phyloP scores from a whole-genome alignment of 2,888 invertebrate genomes.

The Dysmachus trigonus region DNA sequence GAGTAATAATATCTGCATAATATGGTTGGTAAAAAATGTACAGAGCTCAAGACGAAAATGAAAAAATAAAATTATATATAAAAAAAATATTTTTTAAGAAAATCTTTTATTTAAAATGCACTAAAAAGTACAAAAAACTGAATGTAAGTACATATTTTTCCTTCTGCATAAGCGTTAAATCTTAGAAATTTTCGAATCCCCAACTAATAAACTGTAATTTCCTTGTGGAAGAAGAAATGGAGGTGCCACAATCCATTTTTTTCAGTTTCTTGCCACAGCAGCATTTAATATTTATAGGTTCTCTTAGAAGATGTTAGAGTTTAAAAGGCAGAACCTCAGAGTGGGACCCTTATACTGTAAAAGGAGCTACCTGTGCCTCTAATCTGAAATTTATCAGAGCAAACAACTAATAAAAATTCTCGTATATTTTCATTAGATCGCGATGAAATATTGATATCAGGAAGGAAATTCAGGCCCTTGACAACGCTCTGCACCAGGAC shows the following conservation, averaged over 20 bases:
- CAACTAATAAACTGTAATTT: background rate
- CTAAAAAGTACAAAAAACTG: too few species aligned
- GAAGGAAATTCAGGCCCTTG: background rate
- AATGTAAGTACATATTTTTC: background rate
- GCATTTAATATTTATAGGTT: background rate
- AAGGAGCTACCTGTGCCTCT: background rate
- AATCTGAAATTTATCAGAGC: slow-evolving; percentile 29
- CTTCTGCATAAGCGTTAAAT: background rate
- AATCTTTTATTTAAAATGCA: too few species aligned
- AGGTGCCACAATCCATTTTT: background rate
- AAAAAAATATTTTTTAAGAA: too few species aligned
- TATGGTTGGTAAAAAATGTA: too few species aligned
- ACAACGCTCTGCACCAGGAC: background rate
- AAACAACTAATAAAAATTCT: slow-evolving; percentile 1
- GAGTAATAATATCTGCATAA: too few species aligned
- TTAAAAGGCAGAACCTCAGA: background rate
- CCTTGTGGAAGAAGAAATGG: background rate
- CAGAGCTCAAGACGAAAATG: too few species aligned
- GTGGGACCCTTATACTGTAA: background rate
- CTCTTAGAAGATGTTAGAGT: background rate
- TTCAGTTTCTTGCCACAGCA: background rate
- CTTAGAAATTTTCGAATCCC: background rate
- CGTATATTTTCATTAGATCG: slow-evolving; percentile 18
- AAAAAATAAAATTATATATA: too few species aligned
- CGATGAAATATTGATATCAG: slow-evolving; percentile 19